Evolutionary conservation across 2,888 invertebrate species (phyloP), one percentile per base, ranked within the genome.

Genomic region (Copidosoma aretas): DNA sequence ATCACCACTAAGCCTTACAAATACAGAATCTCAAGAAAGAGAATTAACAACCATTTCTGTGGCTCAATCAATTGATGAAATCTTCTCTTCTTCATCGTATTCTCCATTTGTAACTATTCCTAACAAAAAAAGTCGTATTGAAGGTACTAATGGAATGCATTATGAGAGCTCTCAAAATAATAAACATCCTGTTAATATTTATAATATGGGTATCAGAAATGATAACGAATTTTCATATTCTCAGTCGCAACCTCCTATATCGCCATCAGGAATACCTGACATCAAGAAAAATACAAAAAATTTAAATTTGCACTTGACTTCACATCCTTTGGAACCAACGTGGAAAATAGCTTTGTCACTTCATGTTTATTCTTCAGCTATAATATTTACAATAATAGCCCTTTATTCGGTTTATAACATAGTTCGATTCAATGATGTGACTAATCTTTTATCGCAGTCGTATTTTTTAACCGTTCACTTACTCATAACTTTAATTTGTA

Each of bases 341-440:
- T 93, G 93, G 91, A 89, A 91, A 0, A 91, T 93, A 74, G 94
- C 94, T 1, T 96, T 95, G 96, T 93, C 95, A 78, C 89, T 95
- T 12, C 96, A 97, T 81, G 91, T 96, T 8, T 97, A 96, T 84
- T 84, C 93, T 52, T 92, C 93, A 0, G 95, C 95, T 1, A 90
- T 92, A 19, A 88, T 94, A 78, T 97, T 95, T 81, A 91, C 93
- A 0, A 86, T 95, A 15, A 85, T 97, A 76, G 93, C 94, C 0
- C 88, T 94, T 0, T 94, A 92, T 81, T 94, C 94, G 24, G 90
- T 95, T 70, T 91, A 93, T 79, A 94, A 94, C 84, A 89, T 96
- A 73, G 89, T 95, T 57, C 90, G 94, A 63, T 92, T 94, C 83
- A 93, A 93, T 84, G 91, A 93, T 79, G 91, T 92, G 76, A 93